These are phyloP conservation scores for Diaprepes abbreviatus DNA, from an alignment of 2,888 invertebrate genomes.

Conservation along the genomic window DNA sequence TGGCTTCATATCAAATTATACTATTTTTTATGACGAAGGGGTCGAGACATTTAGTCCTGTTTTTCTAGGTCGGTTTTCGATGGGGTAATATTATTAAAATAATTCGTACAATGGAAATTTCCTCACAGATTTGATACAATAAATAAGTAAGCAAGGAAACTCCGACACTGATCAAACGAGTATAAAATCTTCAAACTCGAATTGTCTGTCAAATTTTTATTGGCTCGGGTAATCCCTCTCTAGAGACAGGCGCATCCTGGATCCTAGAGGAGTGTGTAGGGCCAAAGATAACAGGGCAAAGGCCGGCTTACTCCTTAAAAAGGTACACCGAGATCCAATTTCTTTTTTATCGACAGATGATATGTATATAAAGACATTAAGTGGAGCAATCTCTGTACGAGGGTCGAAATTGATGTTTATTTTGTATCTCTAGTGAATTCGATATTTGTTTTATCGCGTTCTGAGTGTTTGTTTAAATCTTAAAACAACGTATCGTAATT, in stretches of 20 bases:
- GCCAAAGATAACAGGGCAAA: slow-evolving; percentile 46
- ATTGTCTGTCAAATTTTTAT: slow-evolving; percentile 63
- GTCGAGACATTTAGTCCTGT: too few species aligned
- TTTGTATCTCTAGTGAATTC: slow-evolving; percentile 32
- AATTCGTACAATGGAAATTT: too few species aligned
- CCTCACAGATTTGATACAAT: too few species aligned
- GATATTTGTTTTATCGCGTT: slow-evolving; percentile 36
- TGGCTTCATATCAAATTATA: too few species aligned
- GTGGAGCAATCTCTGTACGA: slow-evolving; percentile 43
- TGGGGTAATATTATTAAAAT: too few species aligned
- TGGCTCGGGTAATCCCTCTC: slow-evolving; percentile 50
- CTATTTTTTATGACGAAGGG: too few species aligned
- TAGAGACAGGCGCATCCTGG: slow-evolving; percentile 44
- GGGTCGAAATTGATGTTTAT: slow-evolving; percentile 34
- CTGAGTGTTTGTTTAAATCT: slow-evolving; percentile 25
- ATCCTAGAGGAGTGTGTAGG: slow-evolving; percentile 43
- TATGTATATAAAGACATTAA: slow-evolving; percentile 49
- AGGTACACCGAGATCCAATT: slow-evolving; percentile 47
- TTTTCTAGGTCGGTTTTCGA: too few species aligned
- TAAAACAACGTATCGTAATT: neutral
- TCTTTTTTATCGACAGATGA: slow-evolving; percentile 48
- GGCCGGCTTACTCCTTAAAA: slow-evolving; percentile 48
- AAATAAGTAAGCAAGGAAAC: neutral
- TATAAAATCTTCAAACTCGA: slow-evolving; percentile 37
- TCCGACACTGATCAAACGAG: slow-evolving; percentile 8